Evolutionary conservation across 2,113 vertebrate species (phyloP), one percentile per base, ranked within the genome.

Genomic region (Eonycteris spelaea): DNA sequence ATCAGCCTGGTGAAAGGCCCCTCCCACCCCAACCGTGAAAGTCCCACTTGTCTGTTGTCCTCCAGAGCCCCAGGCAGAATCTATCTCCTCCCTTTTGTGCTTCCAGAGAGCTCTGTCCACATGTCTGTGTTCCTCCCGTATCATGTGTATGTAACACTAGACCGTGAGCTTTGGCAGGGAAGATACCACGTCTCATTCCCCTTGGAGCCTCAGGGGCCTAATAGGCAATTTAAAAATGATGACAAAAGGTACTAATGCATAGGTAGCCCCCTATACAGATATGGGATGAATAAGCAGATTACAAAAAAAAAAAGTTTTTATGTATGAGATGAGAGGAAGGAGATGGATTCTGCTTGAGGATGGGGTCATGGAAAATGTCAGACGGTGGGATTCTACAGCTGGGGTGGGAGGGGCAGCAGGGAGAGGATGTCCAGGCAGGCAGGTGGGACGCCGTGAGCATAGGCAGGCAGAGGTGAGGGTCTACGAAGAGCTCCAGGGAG

Each of bases 401-500:
- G 2, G 1, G 0, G 22, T 22, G 33, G 61, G 2, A 45, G 15
- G 15, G 26, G 21, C 1, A 0, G 2, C 21, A 18, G 35, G 4
- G 30, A 35, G 28, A 3, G 24, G 30, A 6, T 70, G 55, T 83
- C 38, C 6, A 5, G 59, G 30, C 15, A 11, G 35, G 93, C 3
- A 2, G 30, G 43, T 15, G 59, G 28, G 13, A 21, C 45, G 12
- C 57, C 28, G 0, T 2, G 33, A 5, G 13, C 45, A 1, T 3
- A 22, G 45, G 4, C 11, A 4, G 24, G 59, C 9, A 19, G 38
- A 1, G 0, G 5, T 6, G 24, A 51, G 57, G 16, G 65, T 59
- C n/a, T 10, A 0, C 0, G 11, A 0, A 5, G 33, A 63, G 43
- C 67, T 85, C 68, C 55, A 48, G 84, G 53, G 75, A 10, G 43